Conservation (phyloP, 2,113 vertebrate species). For the Gila orcuttii region DNA sequence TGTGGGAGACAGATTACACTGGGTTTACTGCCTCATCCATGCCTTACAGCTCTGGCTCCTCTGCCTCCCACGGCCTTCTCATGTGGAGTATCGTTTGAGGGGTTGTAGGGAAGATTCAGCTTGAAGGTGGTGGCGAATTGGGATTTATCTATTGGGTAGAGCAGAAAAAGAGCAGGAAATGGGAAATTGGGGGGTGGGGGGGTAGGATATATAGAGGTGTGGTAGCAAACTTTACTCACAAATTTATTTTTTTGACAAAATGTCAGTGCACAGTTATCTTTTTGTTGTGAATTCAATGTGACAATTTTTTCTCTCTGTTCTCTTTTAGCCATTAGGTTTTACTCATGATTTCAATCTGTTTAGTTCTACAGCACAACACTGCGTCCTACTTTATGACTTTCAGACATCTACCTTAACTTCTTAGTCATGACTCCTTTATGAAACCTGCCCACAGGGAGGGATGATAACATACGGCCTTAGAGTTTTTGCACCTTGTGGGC, state of each 20-base stretch:
- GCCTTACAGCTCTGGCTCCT: not conserved
- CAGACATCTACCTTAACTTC: constrained; percentile 15
- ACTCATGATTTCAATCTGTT: not conserved
- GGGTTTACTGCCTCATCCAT: constrained; percentile 28
- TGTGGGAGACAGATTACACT: constrained; percentile 65
- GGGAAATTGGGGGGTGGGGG: no score
- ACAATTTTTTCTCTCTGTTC: not conserved
- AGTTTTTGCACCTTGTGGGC: constrained; percentile 60
- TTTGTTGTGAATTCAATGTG: not conserved
- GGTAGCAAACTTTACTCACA: not conserved
- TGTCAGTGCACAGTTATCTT: not conserved
- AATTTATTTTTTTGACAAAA: no score
- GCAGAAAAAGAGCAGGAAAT: not conserved
- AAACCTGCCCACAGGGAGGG: constrained; percentile 45
- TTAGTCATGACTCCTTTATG: constrained; percentile 42
- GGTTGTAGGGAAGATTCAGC: not conserved
- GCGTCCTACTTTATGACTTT: constrained; percentile 20
- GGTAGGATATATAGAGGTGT: not conserved
- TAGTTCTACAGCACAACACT: not conserved
- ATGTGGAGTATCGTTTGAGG: not conserved
- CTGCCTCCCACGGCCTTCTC: not conserved
- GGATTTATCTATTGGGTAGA: not conserved
- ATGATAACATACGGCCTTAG: constrained; percentile 55
- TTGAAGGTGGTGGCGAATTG: not conserved
- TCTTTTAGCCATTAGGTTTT: not conserved